Percentiles rank a stretch among this genome's conserved stretches.
Evolutionary conservation across 2,113 vertebrate species (phyloP).

Genomic region (Gobio gobio): DNA sequence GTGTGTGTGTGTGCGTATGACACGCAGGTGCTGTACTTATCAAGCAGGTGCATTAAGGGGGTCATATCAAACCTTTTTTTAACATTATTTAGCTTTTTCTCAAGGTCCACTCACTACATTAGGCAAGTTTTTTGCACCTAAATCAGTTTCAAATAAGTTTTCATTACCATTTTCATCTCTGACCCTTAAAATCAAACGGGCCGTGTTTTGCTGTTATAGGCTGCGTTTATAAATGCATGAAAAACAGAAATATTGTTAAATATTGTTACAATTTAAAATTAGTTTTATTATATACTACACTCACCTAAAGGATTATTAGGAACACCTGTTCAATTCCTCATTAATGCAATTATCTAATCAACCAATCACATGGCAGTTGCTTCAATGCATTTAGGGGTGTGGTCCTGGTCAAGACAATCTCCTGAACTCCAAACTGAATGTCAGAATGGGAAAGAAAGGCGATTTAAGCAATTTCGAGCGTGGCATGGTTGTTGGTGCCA

Average conservation of each 20-base stretch:
- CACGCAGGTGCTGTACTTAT: constrained; percentile 8
- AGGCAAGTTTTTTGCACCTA: background rate
- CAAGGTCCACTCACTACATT: background rate
- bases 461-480: no score
- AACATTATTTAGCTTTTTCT: background rate
- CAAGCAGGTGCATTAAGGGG: background rate
- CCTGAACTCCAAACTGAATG: no score
- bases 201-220: background rate
- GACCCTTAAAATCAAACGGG: background rate
- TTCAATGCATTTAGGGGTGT: no score
- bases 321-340: no score
- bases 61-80: background rate
- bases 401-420: no score
- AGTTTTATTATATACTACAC: background rate
- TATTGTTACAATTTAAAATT: background rate
- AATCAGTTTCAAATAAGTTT: background rate
- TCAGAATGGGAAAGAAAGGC: no score
- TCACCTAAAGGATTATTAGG: no score
- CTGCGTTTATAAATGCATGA: background rate
- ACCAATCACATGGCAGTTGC: no score
- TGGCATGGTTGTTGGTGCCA: no score
- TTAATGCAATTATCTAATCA: no score
- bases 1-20: constrained; percentile 53
- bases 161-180: background rate
- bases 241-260: background rate